Evolutionary conservation across 2,113 vertebrate species (phyloP), one percentile per base, ranked within the genome.

Genomic region (Pao palembangensis): DNA sequence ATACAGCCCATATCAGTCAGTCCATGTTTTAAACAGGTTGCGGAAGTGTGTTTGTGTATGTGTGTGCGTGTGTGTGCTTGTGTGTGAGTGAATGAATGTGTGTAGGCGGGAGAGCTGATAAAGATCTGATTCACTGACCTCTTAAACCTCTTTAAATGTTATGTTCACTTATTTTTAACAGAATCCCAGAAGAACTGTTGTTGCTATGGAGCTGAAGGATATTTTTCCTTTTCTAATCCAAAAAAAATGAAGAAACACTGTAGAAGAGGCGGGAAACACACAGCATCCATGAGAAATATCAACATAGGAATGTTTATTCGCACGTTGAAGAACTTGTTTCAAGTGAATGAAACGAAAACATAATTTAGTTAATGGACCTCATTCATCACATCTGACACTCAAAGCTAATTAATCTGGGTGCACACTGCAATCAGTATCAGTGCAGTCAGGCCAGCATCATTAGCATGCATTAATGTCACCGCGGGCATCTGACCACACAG

Each of bases 401-500:
- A 43, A 51, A 31, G 19, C 17, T 55, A 69, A 67, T 75, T 55
- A 78, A 52, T 20, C 0, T 5, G 4, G 31, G 57, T 70, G 17
- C 58, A 48, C 16, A 28, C 44, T 65, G 58, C 68, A 72, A 58
- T 69, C 51, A 21, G 28, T 17, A 63, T 59, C 60, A 51, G 31
- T 69, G 53, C 63, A 50, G 23, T 67, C 63, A 4, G 44, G 60
- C 16, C 38, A 28, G 34, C 25, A 44, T 77, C 57, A 63, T 78
- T 75, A 75, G 44, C 44, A 55, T 59, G 62, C 72, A 59, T 78
- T 67, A 82, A 58, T 59, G 25, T 71, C 67, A 51, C 14, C 41
- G 58, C 54, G 51, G 50, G 57, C 31, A 47, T 62, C 53, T 42
- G 60, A 64, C 58, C 51, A 43, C 71, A 64, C 65, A 70, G 68